Evolutionary conservation across 2,113 vertebrate genomes (phyloP).

Genomic region (Parus major): DNA sequence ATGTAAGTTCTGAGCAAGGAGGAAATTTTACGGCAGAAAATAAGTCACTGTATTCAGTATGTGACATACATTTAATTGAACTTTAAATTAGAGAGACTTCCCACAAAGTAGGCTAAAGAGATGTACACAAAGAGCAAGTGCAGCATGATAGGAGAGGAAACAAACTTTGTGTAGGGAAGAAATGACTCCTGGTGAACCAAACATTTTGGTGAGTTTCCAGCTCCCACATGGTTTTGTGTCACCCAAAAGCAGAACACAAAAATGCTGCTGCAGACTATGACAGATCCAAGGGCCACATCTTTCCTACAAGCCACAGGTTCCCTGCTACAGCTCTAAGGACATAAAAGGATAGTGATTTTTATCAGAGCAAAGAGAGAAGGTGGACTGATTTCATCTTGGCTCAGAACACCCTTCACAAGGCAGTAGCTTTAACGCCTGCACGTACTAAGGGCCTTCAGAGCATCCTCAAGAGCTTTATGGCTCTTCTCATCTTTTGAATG

Average conservation of each 20-base stretch:
- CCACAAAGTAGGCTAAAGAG: not conserved
- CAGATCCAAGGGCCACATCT: not conserved
- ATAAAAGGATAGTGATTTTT: not conserved
- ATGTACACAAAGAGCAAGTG: not conserved
- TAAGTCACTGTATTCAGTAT: not conserved
- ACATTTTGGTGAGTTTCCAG: not conserved
- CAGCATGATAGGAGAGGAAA: not conserved
- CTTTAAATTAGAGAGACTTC: not conserved
- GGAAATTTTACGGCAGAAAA: not conserved
- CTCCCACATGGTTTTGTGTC: not conserved
- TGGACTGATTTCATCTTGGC: not conserved
- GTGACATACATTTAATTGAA: not conserved
- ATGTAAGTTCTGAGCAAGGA: not conserved
- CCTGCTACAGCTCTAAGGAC: not conserved
- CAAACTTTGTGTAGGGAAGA: not conserved
- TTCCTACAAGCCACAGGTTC: not conserved
- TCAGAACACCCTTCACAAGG: not conserved
- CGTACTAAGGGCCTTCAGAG: rapidly evolving
- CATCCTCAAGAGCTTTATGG: not conserved
- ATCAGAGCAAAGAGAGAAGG: not conserved
- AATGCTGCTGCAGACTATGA: not conserved
- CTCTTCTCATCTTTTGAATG: not conserved
- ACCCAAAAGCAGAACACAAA: not conserved
- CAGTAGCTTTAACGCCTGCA: rapidly evolving
- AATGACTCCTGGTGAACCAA: not conserved